Percentiles rank a stretch among this genome's conserved stretches.
These are phyloP conservation scores for Thermophis baileyi DNA, from an alignment of 2,113 vertebrate species.

Conservation along the genomic window DNA sequence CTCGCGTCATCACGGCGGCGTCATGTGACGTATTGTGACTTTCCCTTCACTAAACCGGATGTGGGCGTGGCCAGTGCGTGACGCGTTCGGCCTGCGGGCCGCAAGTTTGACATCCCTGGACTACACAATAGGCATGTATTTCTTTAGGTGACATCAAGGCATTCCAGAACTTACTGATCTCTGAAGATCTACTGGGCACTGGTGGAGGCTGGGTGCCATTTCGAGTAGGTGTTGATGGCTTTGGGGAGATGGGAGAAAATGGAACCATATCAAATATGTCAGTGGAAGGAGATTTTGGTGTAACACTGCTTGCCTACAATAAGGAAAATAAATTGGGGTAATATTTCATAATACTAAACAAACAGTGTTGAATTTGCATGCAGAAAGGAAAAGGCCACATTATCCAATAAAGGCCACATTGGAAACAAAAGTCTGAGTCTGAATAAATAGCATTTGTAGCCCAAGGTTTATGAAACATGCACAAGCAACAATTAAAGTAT, in stretches of 20 bases:
- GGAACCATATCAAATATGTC: slow-evolving; percentile 99
- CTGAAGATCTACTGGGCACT: slow-evolving; percentile 80
- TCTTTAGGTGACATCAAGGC: slow-evolving; percentile 19
- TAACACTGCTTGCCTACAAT: slow-evolving; percentile 82
- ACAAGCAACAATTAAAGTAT: not conserved
- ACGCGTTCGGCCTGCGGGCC: too few relatives aligned
- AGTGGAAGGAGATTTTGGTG: slow-evolving; percentile 80
- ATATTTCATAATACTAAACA: slow-evolving; percentile 33
- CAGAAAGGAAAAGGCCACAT: slow-evolving; percentile 35
- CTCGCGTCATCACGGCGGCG: too few relatives aligned
- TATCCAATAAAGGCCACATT: slow-evolving; percentile 47
- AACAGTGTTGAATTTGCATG: slow-evolving; percentile 46
- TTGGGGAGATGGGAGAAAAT: slow-evolving; percentile 86
- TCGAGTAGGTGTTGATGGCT: slow-evolving; percentile 80
- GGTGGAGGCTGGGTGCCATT: slow-evolving; percentile 88
- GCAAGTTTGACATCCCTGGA: too few relatives aligned
- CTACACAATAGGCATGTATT: not conserved
- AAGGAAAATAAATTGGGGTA: slow-evolving; percentile 61
- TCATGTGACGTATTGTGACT: too few relatives aligned
- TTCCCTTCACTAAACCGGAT: too few relatives aligned
- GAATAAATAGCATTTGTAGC: slow-evolving; percentile 51
- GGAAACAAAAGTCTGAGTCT: slow-evolving; percentile 40
- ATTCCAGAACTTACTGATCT: slow-evolving; percentile 81
- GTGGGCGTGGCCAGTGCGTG: too few relatives aligned
- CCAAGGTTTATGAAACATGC: slow-evolving; percentile 41